These are phyloP conservation scores for Seriola dumerili DNA, from an alignment of 2,113 vertebrate genomes.

Conservation along the genomic window DNA sequence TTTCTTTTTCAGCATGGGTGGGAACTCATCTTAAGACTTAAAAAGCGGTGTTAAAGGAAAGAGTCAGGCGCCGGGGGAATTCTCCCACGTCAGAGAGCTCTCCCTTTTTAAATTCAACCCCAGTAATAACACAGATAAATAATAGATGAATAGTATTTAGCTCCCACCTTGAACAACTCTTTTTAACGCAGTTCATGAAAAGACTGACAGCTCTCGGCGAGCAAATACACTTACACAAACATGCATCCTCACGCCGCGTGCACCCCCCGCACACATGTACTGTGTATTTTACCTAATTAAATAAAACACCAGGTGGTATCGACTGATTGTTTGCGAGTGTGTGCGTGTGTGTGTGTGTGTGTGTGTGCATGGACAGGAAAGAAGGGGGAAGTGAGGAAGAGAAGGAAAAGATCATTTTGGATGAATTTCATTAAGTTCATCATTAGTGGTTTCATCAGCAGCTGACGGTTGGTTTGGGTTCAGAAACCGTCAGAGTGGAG, in stretches of 20 bases:
- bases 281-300: constrained; percentile 72
- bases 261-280: constrained; percentile 25
- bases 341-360: constrained; percentile 17
- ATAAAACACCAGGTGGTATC: constrained; percentile 72
- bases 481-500: not conserved
- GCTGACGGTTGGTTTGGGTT: constrained; percentile 11
- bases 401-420: constrained; percentile 51
- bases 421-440: constrained; percentile 46
- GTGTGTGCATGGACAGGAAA: constrained; percentile 12
- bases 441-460: constrained; percentile 17
- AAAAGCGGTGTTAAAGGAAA: constrained; percentile 82
- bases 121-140: constrained; percentile 84
- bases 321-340: constrained; percentile 53
- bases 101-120: constrained; percentile 81
- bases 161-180: constrained; percentile 83
- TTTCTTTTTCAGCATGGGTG: constrained; percentile 64
- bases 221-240: constrained; percentile 49
- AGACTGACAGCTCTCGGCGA: constrained; percentile 76
- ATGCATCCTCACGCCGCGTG: constrained; percentile 9
- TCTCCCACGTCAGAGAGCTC: constrained; percentile 73
- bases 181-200: constrained; percentile 82
- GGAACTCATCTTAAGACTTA: constrained; percentile 75
- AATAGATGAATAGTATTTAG: constrained; percentile 86
- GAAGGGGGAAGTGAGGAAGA: constrained; percentile 15
- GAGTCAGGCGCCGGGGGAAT: constrained; percentile 78